Base-by-base conservation (phyloP, 1,140 invertebrate genomes). In the Oryctes rhinoceros region DNA sequence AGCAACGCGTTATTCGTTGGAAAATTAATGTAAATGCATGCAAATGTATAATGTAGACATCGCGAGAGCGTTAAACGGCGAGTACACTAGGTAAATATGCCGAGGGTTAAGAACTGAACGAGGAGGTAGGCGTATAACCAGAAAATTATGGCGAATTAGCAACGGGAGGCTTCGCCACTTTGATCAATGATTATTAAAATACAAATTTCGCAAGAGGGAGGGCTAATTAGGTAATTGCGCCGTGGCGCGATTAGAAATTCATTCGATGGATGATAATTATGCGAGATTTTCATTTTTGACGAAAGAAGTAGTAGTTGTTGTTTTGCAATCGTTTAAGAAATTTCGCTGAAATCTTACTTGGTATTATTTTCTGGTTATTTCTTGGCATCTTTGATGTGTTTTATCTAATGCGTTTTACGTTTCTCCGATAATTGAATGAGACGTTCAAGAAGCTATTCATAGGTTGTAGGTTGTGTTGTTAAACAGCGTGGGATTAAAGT, bases 21-120 rank as follows among this genome's bases (percentile, higher is more conserved):
- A 18, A 59, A 59, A 59, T 59, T 59, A 59, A 59, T 59, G 53
- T 59, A 59, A 59, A 59, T 59, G 53, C 53, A 59, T 59, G 53
- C 15, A 59, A 59, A 59, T 59, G 53, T 59, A 59, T 59, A 59
- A 59, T 18, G 53, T 59, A 15, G 53, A 18, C 13, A 6, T 18
- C 3, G 1, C 53, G 53, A n/a, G 15, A 13, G 15, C 53, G 53
- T 59, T 59, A 18, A 59, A 59, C 18, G n/a, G 53, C 13, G 53
- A 6, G 53, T 59, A 59, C 53, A 18, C 13, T 59, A 18, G 15
- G 53, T 59, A 59, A 59, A 59, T 59, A 59, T 59, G 53, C 53
- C n/a, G 24, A 30, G 24, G 15, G 53, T 59, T 59, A 59, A 59
- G 15, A 59, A 59, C 15, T 59, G 53, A 59, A 59, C 39, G 39